phyloP scores from a whole-genome alignment of 2,888 invertebrate species.

The Agrilus biguttatus region DNA sequence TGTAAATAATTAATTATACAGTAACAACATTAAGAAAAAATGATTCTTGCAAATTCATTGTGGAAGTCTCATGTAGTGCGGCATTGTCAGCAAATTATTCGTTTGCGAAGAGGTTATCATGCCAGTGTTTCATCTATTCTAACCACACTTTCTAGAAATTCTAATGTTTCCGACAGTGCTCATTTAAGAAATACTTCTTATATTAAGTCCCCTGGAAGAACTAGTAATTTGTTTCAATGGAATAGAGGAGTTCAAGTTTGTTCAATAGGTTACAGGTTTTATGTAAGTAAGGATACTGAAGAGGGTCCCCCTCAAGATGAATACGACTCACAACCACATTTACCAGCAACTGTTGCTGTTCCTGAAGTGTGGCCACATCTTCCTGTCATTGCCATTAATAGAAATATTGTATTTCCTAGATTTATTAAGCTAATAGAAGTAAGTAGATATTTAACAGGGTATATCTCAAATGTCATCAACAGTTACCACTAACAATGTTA shows the following conservation, averaged over 20 bases:
- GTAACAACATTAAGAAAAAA: no score
- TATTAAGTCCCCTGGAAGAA: neutral
- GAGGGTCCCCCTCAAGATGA: slow-evolving; percentile 23
- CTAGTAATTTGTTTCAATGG: neutral
- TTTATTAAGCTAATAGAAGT: slow-evolving; percentile 97
- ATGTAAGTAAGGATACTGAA: slow-evolving; percentile 8
- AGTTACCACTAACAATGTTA: no score
- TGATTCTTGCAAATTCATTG: no score
- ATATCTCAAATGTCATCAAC: neutral
- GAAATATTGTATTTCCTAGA: slow-evolving; percentile 94
- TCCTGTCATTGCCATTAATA: slow-evolving; percentile 84
- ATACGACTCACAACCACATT: slow-evolving; percentile 32
- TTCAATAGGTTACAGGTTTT: neutral
- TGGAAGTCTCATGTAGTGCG: no score
- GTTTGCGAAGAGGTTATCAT: neutral
- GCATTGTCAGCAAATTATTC: no score
- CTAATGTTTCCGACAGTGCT: slow-evolving; percentile 1
- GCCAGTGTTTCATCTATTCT: slow-evolving; percentile 1
- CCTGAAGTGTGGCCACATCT: slow-evolving; percentile 96
- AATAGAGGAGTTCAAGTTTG: neutral
- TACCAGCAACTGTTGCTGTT: slow-evolving; percentile 82
- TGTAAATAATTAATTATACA: no score
- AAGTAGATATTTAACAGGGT: slow-evolving; percentile 9
- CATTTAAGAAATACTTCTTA: neutral
- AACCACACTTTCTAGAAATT: slow-evolving; percentile 11